These are phyloP conservation scores for honey bee (Apis mellifera) DNA, from an alignment of 1,140 invertebrate genomes.

Conservation along the genomic window DNA sequence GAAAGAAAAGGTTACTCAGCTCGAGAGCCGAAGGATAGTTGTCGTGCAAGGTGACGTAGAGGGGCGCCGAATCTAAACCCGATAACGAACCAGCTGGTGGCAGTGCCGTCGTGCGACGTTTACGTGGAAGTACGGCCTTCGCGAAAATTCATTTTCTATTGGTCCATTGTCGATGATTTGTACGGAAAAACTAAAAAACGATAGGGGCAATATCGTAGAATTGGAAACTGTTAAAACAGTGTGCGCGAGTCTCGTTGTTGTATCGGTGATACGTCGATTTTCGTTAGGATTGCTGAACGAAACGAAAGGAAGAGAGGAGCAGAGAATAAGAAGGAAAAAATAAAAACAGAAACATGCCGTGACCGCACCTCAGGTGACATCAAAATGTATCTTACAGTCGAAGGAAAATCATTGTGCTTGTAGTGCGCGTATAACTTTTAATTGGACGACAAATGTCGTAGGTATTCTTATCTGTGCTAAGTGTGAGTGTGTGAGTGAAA, in stretches of 20 bases:
- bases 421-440: slow-evolving; percentile 39
- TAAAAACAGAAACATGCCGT: slow-evolving; percentile 60
- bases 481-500: slow-evolving; percentile 41
- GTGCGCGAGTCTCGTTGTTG: neutral
- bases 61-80: slow-evolving; percentile 66
- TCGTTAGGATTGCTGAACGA: neutral
- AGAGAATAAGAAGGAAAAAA: slow-evolving; percentile 9
- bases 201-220: neutral
- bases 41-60: slow-evolving; percentile 42
- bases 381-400: slow-evolving; percentile 49
- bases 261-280: neutral
- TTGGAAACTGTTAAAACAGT: neutral
- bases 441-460: slow-evolving; percentile 48
- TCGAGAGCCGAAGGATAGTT: slow-evolving; percentile 2
- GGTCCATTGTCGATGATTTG: slow-evolving; percentile 5
- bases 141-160: slow-evolving; percentile 36
- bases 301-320: neutral
- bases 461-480: slow-evolving; percentile 46
- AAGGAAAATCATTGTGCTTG: slow-evolving; percentile 41
- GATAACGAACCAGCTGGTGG: slow-evolving; percentile 68
- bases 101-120: slow-evolving; percentile 63
- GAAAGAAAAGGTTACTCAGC: neutral
- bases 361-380: slow-evolving; percentile 44
- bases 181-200: neutral
- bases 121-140: slow-evolving; percentile 57